Evolutionary conservation across 2,797 vertebrate species (phyloP), one percentile per base, ranked within the genome.

Genomic region (Fringilla coelebs): DNA sequence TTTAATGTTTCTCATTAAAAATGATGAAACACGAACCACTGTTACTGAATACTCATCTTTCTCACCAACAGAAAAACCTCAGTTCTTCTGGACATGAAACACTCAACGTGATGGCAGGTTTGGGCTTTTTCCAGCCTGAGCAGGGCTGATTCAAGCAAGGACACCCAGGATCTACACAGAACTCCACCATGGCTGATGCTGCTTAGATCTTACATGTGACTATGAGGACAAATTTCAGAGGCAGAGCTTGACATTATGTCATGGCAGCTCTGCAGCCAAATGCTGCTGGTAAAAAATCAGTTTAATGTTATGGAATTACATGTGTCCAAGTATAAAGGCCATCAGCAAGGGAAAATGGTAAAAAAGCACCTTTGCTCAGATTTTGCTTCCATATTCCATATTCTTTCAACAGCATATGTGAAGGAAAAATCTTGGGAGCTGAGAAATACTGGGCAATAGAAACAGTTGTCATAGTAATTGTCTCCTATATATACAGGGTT

Each of bases 91-190:
- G 12, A 9, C 6, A 7, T 25, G n/a, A 71, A 80, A 25, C 19
- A 45, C 17, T 73, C 2, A 0, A 20, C 0, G 1, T 2, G 3
- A 46, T 28, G 22, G 46, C 28, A 72, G 17, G 18, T 86, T 90
- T 65, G 19, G 11, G 22, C 11, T 92, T 84, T 86, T 75, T 65
- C 40, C 24, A 18, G 36, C 4, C 24, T 26, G 24, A 85, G 12
- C 22, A 18, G 10, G 32, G 11, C 21, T 51, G 31, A 85, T 41
- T 61, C 38, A 57, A 49, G 46, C n/a, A 43, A 34, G 17, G 17
- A 40, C n/a, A 65, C 32, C 29, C 24, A 67, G 26, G 17, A 29
- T 19, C 58, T 45, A 18, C n/a, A 16, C 8, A 41, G 24, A 16
- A 43, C 63, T 75, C 24, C 31, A 61, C 20, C 13, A 11, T 1